phyloP scores from a whole-genome alignment of 2,888 invertebrate genomes.

The Acleris emargana region DNA sequence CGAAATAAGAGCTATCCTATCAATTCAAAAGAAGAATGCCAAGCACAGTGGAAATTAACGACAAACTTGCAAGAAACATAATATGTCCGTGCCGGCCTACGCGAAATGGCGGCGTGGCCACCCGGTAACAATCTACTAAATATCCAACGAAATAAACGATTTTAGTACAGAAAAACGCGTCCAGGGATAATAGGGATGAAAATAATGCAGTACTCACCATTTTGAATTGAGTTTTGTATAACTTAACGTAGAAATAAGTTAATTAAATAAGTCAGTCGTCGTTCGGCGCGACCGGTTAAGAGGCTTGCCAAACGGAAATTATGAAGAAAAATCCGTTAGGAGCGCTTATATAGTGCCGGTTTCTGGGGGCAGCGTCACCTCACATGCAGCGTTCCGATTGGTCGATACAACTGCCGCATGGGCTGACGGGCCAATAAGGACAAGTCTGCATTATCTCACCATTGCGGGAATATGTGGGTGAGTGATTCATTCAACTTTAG shows the following conservation, averaged over 20 bases:
- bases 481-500: conserved; percentile 52
- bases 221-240: conserved; percentile 76
- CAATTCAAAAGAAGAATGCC: conserved; percentile 14
- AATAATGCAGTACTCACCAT: conserved; percentile 69
- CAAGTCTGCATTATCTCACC: conserved; percentile 75
- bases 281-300: conserved; percentile 87
- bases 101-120: conserved; percentile 76
- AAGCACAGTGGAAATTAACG: conserved; percentile 2
- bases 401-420: conserved; percentile 70
- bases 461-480: conserved; percentile 80
- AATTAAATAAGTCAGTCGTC: conserved; percentile 75
- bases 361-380: conserved; percentile 81
- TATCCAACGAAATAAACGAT: conserved; percentile 26
- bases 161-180: conserved; percentile 30
- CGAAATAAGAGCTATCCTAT: conserved; percentile 5
- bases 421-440: conserved; percentile 75
- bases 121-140: conserved; percentile 51
- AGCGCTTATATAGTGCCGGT: conserved; percentile 82
- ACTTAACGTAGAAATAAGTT: conserved; percentile 78
- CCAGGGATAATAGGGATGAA: conserved; percentile 35
- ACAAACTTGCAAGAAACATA: not conserved
- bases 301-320: conserved; percentile 87
- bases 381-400: conserved; percentile 70
- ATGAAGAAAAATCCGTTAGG: conserved; percentile 70
- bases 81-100: conserved; percentile 29